phyloP scores from a whole-genome alignment of 2,888 invertebrate species.

The Leptopilina drosophilae region DNA sequence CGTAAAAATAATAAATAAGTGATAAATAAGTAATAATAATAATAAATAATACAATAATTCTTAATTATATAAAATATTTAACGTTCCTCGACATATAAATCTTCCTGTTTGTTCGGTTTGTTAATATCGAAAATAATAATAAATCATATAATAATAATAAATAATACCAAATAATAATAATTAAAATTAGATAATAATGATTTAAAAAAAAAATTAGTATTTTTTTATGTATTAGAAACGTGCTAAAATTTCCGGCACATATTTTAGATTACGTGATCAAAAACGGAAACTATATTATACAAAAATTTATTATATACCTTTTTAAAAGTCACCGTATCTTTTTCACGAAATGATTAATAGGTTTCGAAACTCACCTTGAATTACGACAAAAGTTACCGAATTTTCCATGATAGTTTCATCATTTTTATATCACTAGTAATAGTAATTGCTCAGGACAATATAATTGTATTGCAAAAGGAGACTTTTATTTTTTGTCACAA shows the following conservation, averaged over 20 bases:
- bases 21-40: too few relatives aligned
- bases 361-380: conserved; percentile 3
- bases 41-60: too few relatives aligned
- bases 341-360: conserved; percentile 1
- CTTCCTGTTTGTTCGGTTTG: too few relatives aligned
- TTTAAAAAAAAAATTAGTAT: not conserved
- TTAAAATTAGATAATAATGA: not conserved
- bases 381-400: conserved; percentile 15
- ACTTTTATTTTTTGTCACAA: too few relatives aligned
- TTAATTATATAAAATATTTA: too few relatives aligned
- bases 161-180: not conserved
- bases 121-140: too few relatives aligned
- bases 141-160: too few relatives aligned
- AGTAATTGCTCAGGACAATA: too few relatives aligned
- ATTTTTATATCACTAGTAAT: too few relatives aligned
- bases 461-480: too few relatives aligned
- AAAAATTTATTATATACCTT: not conserved
- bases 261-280: not conserved
- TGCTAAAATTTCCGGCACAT: not conserved
- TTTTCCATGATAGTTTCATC: not conserved
- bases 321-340: not conserved
- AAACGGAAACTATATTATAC: not conserved
- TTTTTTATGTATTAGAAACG: not conserved
- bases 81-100: too few relatives aligned
- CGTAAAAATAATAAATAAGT: too few relatives aligned